Evolutionary conservation across 2,797 vertebrate genomes (phyloP).

Genomic region (Enteromius paludinosus): DNA sequence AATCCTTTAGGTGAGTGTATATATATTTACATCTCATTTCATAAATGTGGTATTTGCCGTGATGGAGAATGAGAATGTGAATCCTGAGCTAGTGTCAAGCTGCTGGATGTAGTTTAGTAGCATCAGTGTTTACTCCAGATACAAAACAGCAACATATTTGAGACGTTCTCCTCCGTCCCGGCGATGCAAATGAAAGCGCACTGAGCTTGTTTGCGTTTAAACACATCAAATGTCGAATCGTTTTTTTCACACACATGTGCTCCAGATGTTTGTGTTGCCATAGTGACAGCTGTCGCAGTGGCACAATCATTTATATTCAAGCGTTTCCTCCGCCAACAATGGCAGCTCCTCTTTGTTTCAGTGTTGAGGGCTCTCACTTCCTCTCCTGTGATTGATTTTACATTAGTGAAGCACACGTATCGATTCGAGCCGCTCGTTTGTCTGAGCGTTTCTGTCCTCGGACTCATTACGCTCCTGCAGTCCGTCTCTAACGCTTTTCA

Average conservation of each 20-base stretch:
- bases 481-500: not conserved
- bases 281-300: conserved; percentile 32
- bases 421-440: conserved; percentile 39
- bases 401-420: conserved; percentile 47
- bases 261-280: conserved; percentile 48
- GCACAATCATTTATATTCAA: conserved; percentile 35
- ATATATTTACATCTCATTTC: too few relatives aligned
- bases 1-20: too few relatives aligned
- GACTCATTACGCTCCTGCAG: conserved; percentile 36
- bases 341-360: conserved; percentile 13
- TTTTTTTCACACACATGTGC: conserved; percentile 1
- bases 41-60: too few relatives aligned
- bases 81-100: not conserved
- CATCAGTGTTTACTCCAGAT: not conserved
- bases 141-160: not conserved
- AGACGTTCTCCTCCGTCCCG: not conserved
- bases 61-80: not conserved
- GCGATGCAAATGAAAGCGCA: not conserved
- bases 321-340: conserved; percentile 7
- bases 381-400: conserved; percentile 36
- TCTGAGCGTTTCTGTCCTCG: conserved; percentile 26
- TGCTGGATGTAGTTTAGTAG: not conserved
- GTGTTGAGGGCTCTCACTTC: conserved; percentile 29
- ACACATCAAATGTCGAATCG: not conserved
- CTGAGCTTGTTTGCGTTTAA: not conserved